phyloP scores from a whole-genome alignment of 2,113 vertebrate species.

The Ascaphus truei region DNA sequence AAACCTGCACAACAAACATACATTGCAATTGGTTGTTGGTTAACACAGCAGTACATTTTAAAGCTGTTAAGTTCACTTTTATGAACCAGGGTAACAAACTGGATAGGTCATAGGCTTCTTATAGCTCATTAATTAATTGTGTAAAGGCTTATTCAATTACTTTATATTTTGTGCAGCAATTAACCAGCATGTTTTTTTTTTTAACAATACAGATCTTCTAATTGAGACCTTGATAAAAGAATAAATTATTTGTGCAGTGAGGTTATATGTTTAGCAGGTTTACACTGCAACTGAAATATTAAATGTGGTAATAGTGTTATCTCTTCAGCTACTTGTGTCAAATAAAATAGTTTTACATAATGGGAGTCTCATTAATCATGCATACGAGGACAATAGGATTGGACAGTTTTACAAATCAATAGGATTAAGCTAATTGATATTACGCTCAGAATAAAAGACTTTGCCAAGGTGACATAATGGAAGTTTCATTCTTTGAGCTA shows the following conservation, averaged over 20 bases:
- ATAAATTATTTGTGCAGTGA: constrained; percentile 16
- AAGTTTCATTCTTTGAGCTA: constrained; percentile 23
- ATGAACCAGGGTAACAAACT: neutral
- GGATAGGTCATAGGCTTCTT: neutral
- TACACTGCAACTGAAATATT: constrained; percentile 2
- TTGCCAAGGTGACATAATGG: constrained; percentile 32
- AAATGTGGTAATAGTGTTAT: constrained; percentile 21
- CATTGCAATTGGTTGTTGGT: too few species aligned
- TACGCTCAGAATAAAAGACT: constrained; percentile 25
- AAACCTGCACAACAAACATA: too few species aligned
- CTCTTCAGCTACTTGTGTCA: constrained; percentile 8
- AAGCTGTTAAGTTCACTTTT: neutral
- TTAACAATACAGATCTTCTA: constrained; percentile 13
- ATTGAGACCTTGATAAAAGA: constrained; percentile 21
- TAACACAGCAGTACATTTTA: neutral
- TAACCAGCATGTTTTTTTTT: constrained; percentile 4
- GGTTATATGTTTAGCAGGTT: constrained; percentile 24
- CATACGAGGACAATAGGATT: constrained; percentile 23
- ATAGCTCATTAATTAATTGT: constrained; percentile 18
- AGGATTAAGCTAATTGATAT: constrained; percentile 36
- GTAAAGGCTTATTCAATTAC: neutral
- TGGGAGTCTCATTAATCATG: constrained; percentile 32
- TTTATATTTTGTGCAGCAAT: constrained; percentile 19
- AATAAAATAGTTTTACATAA: constrained; percentile 34
- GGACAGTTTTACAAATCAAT: constrained; percentile 29